Evolutionary conservation across 2,797 vertebrate species (phyloP).

Genomic region (Sebastes hopkinsi): DNA sequence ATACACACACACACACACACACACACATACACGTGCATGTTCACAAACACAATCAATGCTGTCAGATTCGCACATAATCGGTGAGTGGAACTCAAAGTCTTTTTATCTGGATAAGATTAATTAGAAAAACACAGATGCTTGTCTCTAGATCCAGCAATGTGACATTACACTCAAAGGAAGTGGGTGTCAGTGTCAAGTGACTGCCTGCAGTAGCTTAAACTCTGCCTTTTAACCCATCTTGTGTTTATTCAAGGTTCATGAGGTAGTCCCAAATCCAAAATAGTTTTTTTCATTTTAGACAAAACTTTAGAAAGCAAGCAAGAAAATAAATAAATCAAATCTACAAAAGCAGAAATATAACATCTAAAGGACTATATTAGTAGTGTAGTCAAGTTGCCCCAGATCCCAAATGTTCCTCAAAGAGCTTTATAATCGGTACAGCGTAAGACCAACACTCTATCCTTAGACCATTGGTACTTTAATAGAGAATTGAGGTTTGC

Average conservation of each 20-base stretch:
- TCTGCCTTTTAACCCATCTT: not conserved
- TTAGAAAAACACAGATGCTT: not conserved
- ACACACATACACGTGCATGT: not conserved
- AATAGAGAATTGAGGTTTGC: not conserved
- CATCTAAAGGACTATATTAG: not conserved
- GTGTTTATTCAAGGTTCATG: not conserved
- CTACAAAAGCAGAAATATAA: not conserved
- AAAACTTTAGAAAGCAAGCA: not conserved
- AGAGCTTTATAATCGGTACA: not conserved
- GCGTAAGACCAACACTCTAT: not conserved
- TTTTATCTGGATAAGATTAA: conserved; percentile 1
- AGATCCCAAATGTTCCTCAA: not conserved
- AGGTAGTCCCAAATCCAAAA: not conserved
- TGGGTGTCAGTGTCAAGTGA: not conserved
- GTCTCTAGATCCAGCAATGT: not conserved
- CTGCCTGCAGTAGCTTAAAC: not conserved
- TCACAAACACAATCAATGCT: conserved; percentile 15
- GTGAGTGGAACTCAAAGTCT: not conserved
- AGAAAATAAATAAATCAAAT: not conserved
- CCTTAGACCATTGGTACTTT: not conserved
- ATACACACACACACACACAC: not conserved
- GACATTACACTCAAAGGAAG: conserved; percentile 19
- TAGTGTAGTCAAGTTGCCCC: not conserved
- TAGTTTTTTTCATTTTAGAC: not conserved
- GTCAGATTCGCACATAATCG: conserved; percentile 12